Evolutionary conservation across 2,888 invertebrate genomes (phyloP), one percentile per base, ranked within the genome.

Genomic region (Diachrysia chrysitis): DNA sequence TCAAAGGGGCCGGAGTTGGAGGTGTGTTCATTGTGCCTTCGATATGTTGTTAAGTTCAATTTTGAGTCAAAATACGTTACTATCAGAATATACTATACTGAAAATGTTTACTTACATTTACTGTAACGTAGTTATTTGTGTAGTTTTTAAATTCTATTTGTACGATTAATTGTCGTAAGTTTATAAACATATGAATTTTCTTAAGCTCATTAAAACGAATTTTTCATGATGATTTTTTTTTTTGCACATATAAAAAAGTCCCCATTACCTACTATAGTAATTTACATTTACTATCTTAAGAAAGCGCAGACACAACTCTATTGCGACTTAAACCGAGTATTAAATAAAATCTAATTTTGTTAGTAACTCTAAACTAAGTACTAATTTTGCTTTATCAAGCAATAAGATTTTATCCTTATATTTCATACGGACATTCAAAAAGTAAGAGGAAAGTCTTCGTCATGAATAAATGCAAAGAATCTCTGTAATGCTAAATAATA

Each of bases 401-500:
- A 19, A 21, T 19, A 19, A 14, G 12, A 21, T 21, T 51, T 51
- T 21, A 12, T 21, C 48, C 19, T 42, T 42, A 42, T 42, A 42
- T 42, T 42, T 42, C 42, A 14, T 37, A 14, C n/a, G n/a, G n/a
- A 53, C 23, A 9, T 4, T 46, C 51, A 37, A 55, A 58, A 37
- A 21, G n/a, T 54, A 14, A 29, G n/a, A 58, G 56, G 23, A 63
- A 46, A 58, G 48, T 56, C 25, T 54, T n/a, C 3, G 9, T 9
- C 12, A 17, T 25, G 12, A 14, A 60, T 64, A 65, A 69, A 61
- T 21, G 58, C 46, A 17, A 68, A 64, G 56, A 59, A 60, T 72
- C 54, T 64, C 48, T 37, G 59, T 76, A 65, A 76, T 75, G 63
- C 69, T 60, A 64, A 75, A 65, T 76, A 63, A 76, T 75, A 60